A percentile compares a stretch with the other conserved stretches of the same genome.
Evolutionary conservation across 2,888 invertebrate species (phyloP).

Genomic region (Tetanocera ferruginea): DNA sequence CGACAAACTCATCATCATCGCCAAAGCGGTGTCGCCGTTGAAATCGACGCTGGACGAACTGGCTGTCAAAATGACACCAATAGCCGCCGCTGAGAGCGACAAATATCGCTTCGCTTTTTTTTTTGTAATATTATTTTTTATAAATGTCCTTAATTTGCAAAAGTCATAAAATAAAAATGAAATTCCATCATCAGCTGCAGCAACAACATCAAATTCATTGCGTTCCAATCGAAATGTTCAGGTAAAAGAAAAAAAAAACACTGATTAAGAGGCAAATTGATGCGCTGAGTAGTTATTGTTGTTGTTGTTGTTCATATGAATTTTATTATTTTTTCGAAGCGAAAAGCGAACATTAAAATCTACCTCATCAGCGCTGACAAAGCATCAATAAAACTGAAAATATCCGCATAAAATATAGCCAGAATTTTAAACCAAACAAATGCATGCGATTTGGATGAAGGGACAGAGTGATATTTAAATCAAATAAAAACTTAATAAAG

Average conservation of each 20-base stretch:
- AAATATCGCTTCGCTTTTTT: slow-evolving; percentile 22
- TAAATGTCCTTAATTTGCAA: slow-evolving; percentile 49
- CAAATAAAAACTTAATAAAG: no score
- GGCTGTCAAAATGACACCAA: slow-evolving; percentile 16
- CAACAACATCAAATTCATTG: neutral
- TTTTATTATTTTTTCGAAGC: neutral
- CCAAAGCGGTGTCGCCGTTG: no score
- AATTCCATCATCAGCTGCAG: slow-evolving; percentile 48
- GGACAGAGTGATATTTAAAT: no score
- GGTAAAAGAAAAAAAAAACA: no score
- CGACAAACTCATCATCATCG: neutral
- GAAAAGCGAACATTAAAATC: no score
- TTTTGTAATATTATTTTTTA: slow-evolving; percentile 38
- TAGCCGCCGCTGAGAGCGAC: slow-evolving; percentile 24
- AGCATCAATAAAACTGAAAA: no score
- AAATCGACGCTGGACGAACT: no score
- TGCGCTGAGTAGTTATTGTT: neutral
- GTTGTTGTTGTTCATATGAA: neutral
- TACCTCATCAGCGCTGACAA: no score
- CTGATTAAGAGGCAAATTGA: no score
- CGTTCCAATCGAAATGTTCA: neutral
- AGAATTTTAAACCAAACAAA: no score
- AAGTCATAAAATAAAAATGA: slow-evolving; percentile 50
- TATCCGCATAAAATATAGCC: no score
- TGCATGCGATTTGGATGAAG: no score